Evolutionary conservation across 92 coral and sea anemone species (phyloP).

Genomic region (Meandrina meandrites): DNA sequence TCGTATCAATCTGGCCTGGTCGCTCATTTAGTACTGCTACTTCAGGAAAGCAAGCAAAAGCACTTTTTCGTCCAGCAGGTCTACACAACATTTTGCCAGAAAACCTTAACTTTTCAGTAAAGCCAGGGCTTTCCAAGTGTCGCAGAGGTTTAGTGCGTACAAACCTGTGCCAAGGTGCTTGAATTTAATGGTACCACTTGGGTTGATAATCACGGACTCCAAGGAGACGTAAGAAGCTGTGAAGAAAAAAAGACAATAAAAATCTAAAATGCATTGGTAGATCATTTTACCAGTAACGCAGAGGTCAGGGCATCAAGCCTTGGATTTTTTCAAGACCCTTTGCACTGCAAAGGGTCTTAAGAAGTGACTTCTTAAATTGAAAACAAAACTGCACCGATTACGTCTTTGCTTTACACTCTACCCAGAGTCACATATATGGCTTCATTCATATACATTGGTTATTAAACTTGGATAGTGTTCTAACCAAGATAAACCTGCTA

Average conservation of each 20-base stretch:
- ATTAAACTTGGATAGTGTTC: too few species aligned
- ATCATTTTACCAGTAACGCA: background rate
- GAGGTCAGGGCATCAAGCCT: too few species aligned
- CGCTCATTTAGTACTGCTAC: background rate
- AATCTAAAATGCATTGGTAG: background rate
- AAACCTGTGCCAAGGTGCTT: constrained; percentile 83
- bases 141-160: background rate
- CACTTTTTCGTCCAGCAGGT: background rate
- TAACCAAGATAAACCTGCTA: background rate
- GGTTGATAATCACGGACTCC: constrained; percentile 79
- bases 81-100: background rate
- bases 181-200: constrained; percentile 90
- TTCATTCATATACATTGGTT: too few species aligned
- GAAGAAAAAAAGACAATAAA: background rate
- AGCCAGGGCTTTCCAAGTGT: background rate
- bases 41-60: too few species aligned
- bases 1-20: background rate
- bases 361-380: too few species aligned
- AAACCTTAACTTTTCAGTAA: background rate
- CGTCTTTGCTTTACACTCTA: background rate
- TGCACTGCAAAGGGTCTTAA: too few species aligned
- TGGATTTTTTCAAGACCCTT: too few species aligned
- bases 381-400: too few species aligned
- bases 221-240: constrained; percentile 77
- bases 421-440: background rate